Conservation (phyloP, 2,888 invertebrate species). For the Elmis aenea region DNA sequence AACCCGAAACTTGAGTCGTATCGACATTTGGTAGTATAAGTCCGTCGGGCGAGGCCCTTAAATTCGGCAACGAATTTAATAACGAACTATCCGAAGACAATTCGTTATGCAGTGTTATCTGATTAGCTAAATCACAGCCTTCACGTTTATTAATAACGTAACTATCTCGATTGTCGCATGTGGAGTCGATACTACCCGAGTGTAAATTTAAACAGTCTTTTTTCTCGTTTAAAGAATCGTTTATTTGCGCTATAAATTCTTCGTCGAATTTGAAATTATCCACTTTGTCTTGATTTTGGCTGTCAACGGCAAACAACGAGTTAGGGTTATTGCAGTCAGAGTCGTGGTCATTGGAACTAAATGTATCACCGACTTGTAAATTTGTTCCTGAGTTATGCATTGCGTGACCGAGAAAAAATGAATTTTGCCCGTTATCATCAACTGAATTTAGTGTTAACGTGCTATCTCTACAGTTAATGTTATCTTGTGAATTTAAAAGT, state of each 20-base stretch:
- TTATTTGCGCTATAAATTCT: no score
- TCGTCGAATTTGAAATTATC: no score
- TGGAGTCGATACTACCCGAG: background rate
- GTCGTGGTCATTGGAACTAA: background rate
- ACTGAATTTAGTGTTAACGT: background rate
- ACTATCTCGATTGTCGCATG: no score
- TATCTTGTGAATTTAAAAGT: no score
- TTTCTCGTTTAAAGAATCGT: no score
- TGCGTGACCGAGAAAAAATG: background rate
- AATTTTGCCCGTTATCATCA: background rate
- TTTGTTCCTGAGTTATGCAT: background rate
- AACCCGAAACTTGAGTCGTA: conserved; percentile 29
- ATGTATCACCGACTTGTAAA: background rate
- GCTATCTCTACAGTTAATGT: no score
- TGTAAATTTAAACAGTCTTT: no score
- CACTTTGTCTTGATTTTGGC: background rate
- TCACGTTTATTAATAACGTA: no score
- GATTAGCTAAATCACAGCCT: no score
- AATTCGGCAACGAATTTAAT: conserved; percentile 28
- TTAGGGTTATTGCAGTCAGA: background rate
- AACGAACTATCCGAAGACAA: conserved; percentile 34
- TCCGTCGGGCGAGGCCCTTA: conserved; percentile 35
- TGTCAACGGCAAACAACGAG: background rate
- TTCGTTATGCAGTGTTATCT: conserved; percentile 25
- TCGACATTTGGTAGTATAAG: conserved; percentile 38